Evolutionary conservation across 2,797 vertebrate species (phyloP), one percentile per base, ranked within the genome.

Genomic region (Intellagama lesueurii): DNA sequence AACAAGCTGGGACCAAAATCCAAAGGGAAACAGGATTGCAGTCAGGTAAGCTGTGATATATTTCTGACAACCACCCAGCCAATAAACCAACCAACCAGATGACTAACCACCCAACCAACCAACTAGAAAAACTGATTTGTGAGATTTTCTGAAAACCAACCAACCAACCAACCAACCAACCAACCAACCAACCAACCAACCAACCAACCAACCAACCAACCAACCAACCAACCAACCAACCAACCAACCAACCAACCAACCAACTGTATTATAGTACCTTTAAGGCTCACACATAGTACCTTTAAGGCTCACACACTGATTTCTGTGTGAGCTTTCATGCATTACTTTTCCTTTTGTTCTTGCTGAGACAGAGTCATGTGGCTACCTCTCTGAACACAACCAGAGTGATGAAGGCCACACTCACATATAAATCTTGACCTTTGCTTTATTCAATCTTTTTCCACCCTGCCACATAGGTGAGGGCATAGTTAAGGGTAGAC

Each of bases 1-100:
- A n/a, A 99, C 98, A 0, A 99, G 97, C 99, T 99, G 88, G 22
- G 66, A 49, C n/a, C 70, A 64, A 90, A 83, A 14, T 30, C 81
- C 35, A 64, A 17, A 1, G 4, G 52, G 85, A 32, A 72, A 86
- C 1, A 0, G 69, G 17, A 76, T 1, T 3, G 1, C 12, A 12
- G 76, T 80, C 30, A 72, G 35, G 68, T 19, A 52, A 8, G 16
- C 60, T 0, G 12, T 5, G 4, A 47, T 17, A 24, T 22, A 40
- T 68, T 69, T 86, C 19, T 11, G 28, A 69, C 14, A 56, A 30
- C 12, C 8, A 64, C 11, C 16, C 7, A 40, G 24, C 8, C n/a
- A 70, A 22, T 73, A 64, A 64, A 64, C 60, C 60, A 64, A 17
- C 52, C 52, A 56, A 56, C 52, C 52, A 56, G 40, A 40, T 40